Conservation (phyloP, 2,113 vertebrate species). For the Seriola rivoliana region DNA sequence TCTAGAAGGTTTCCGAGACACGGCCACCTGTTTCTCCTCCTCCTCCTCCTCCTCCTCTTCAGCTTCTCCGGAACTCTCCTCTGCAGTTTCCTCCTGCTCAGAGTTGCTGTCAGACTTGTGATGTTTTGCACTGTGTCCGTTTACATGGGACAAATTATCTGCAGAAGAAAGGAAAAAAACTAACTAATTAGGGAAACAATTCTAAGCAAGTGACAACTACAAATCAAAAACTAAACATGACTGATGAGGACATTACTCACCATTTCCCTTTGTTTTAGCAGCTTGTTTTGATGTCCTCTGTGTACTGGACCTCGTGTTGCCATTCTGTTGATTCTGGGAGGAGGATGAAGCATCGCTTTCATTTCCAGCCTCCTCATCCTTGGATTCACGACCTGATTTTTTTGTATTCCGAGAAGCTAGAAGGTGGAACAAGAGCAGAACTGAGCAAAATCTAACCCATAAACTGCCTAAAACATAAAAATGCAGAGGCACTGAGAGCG, state of each 20-base stretch:
- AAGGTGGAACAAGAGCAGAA: constrained; percentile 2
- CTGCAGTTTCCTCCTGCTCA: constrained; percentile 64
- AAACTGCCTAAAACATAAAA: neutral
- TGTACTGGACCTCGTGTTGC: constrained; percentile 45
- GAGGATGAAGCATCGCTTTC: constrained; percentile 63
- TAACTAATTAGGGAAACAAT: neutral
- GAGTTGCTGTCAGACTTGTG: constrained; percentile 66
- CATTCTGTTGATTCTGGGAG: constrained; percentile 65
- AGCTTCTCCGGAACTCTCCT: constrained; percentile 62
- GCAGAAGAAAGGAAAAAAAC: neutral
- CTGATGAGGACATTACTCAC: constrained; percentile 44
- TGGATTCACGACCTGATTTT: constrained; percentile 62
- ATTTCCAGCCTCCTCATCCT: constrained; percentile 67
- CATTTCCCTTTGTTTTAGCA: constrained; percentile 59
- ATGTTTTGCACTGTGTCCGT: constrained; percentile 76
- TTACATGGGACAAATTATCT: constrained; percentile 76
- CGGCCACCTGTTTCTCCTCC: constrained; percentile 23
- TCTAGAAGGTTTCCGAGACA: constrained; percentile 59
- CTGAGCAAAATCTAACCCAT: neutral
- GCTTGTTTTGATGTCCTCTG: constrained; percentile 25
- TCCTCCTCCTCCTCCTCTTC: constrained; percentile 55
- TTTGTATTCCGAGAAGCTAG: constrained; percentile 71
- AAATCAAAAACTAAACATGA: neutral
- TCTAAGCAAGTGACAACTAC: neutral
- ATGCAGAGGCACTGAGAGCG: neutral